Percentiles rank a stretch among this genome's conserved stretches.
Evolutionary conservation across 1,140 invertebrate genomes (phyloP).

Genomic region (Anthonomus grandis): DNA sequence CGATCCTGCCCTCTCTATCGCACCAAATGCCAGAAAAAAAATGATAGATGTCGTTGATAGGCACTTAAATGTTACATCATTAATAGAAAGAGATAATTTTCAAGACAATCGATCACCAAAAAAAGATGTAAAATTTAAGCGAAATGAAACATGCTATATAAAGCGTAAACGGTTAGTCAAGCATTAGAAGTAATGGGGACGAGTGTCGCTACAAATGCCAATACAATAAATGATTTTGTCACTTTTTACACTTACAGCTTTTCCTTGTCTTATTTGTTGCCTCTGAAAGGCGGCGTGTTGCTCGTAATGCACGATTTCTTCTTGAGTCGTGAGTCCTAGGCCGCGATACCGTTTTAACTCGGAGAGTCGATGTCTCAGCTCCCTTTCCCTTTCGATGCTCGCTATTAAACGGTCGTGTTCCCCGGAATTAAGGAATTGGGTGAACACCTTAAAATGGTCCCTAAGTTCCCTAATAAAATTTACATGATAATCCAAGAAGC

Average conservation of each 20-base stretch:
- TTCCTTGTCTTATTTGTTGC: conserved; percentile 51
- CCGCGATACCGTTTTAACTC: conserved; percentile 80
- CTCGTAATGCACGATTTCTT: conserved; percentile 81
- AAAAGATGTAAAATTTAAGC: too few relatives aligned
- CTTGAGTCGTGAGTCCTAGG: conserved; percentile 73
- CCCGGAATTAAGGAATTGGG: conserved; percentile 80
- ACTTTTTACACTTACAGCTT: conserved; percentile 62
- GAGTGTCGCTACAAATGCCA: too few relatives aligned
- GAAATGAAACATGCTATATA: too few relatives aligned
- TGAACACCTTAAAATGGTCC: conserved; percentile 78
- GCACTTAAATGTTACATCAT: too few relatives aligned
- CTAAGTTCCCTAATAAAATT: conserved; percentile 71
- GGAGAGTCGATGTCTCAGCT: conserved; percentile 74
- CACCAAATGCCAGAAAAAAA: conserved; percentile 13
- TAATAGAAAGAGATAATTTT: too few relatives aligned
- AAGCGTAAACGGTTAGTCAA: too few relatives aligned
- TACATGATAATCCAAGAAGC: too few relatives aligned
- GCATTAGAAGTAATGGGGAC: too few relatives aligned
- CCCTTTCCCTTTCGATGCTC: conserved; percentile 77
- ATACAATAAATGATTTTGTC: too few relatives aligned
- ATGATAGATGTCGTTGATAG: too few relatives aligned
- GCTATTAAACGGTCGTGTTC: conserved; percentile 78
- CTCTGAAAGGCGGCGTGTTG: conserved; percentile 61
- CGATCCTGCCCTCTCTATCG: conserved; percentile 29
- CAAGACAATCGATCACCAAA: too few relatives aligned